Base-by-base conservation (phyloP, 37 sponge, comb jelly and placozoan species). In the Eunapius fragilis region DNA sequence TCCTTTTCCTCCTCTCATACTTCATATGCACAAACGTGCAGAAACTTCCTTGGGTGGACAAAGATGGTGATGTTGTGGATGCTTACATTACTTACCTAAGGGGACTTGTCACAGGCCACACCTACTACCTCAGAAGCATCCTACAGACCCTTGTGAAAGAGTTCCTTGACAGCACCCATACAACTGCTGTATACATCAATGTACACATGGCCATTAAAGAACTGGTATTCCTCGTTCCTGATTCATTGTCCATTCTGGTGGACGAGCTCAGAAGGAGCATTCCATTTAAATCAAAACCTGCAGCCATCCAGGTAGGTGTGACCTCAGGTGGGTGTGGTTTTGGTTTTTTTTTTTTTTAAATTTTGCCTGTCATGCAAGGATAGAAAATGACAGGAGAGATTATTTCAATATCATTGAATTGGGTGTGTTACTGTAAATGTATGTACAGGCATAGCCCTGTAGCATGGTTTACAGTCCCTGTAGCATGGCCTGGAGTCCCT, bases 41-140 rank as follows among this genome's bases (percentile, higher is more conserved):
- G 93, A 80, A 68, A 7, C 27, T 95, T 25, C 31, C 85, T 4
- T 95, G 95, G 95, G 75, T 37, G 67, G 58, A 70, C 25, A 47
- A 84, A 75, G 85, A 86, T 4, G 32, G 67, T 0, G 74, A 36
- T 26, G 68, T 87, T 17, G 90, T 82, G 10, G 69, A 87, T 33
- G 78, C 73, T 23, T 95, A 95, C 71, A 80, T 92, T 3, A 84
- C 85, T 2, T 92, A 89, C 83, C 82, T 95, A 4, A 48, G 76
- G 26, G 75, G 68, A 26, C 82, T 95, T 22, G 69, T 95, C 33
- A 82, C 96, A 24, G 90, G 88, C 34, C 93, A 95, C 67, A 83
- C 93, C 68, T 84, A 31, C 77, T 95, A 89, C 37, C 90, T 87
- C 67, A 73, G 82, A 24, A 72, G 86, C 25, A 70, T 84, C 41